phyloP scores from a whole-genome alignment of 2,113 vertebrate species.

The Bos taurus region DNA sequence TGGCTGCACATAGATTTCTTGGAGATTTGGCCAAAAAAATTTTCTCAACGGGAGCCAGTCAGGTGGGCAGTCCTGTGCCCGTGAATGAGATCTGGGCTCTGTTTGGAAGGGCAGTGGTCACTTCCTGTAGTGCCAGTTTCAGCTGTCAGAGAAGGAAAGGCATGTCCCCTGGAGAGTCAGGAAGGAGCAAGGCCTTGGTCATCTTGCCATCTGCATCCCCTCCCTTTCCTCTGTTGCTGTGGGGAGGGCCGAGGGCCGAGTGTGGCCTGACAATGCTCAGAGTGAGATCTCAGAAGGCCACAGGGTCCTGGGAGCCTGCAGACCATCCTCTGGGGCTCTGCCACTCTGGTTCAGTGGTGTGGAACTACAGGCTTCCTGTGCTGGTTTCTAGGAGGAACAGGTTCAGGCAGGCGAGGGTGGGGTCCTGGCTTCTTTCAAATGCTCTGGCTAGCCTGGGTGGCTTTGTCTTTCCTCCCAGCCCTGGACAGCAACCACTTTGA shows the following conservation, averaged over 20 bases:
- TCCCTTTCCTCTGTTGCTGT: background rate
- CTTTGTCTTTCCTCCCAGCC: background rate
- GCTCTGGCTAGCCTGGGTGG: background rate
- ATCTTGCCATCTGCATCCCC: background rate
- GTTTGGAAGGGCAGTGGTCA: background rate
- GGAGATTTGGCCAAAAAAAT: background rate
- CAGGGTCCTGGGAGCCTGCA: background rate
- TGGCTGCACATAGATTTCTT: background rate
- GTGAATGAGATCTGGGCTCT: background rate
- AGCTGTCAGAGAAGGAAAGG: background rate
- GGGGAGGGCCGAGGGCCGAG: background rate
- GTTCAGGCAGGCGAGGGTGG: background rate
- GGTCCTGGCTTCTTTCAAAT: background rate
- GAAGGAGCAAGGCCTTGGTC: background rate
- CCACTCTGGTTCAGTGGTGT: background rate
- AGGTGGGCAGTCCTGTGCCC: background rate
- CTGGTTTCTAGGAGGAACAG: background rate
- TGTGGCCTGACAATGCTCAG: background rate
- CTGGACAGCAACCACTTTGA: background rate
- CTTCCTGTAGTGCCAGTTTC: background rate
- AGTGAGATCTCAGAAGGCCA: background rate
- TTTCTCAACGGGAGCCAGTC: background rate
- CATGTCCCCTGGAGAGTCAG: background rate
- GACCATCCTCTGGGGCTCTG: background rate
- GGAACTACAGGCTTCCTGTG: background rate